Base-by-base conservation (phyloP, 2,113 vertebrate genomes). In the Pelusios castaneus region DNA sequence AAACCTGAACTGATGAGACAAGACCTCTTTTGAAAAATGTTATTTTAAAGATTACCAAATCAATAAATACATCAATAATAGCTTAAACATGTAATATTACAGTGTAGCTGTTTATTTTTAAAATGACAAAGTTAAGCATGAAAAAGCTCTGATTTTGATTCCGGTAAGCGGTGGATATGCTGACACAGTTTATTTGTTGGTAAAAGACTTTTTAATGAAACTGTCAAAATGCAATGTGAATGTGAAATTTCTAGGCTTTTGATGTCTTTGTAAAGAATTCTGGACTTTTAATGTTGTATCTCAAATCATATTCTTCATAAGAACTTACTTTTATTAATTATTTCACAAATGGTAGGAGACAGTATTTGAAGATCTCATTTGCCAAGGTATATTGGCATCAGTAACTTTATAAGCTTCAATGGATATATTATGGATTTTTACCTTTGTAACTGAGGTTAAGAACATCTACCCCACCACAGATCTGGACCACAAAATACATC, bases 41-140 rank as follows among this genome's bases (percentile, higher is more conserved):
- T 92, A 19, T 91, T 96, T 89, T 67, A 83, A 91, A 60, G 34
- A 67, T 83, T 91, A 83, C 0, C 13, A 94, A 85, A 91, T 89
- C 70, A 76, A 51, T 81, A 80, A 25, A 47, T 47, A 29, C 5
- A 47, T 70, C 6, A 88, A 55, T 89, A 88, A 14, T 8, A 38
- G 19, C 10, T 84, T 47, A 85, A 6, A 67, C 0, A 0, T 5
- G 41, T 83, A 90, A 52, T 85, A 76, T 49, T 89, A 25, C 21
- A 34, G 4, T 14, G 80, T 93, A 83, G 4, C 4, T 89, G 9
- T 25, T 67, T 90, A 54, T 51, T 92, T 91, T 79, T 60, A 82
- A 76, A 49, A 1, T 12, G 19, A 56, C 41, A 80, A 76, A 76
- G 7, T 55, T 85, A 92, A 76, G 4, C 4, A 41, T 58, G 8